Evolutionary conservation across 2,113 vertebrate species (phyloP), one percentile per base, ranked within the genome.

Genomic region (Barnardius zonarius): DNA sequence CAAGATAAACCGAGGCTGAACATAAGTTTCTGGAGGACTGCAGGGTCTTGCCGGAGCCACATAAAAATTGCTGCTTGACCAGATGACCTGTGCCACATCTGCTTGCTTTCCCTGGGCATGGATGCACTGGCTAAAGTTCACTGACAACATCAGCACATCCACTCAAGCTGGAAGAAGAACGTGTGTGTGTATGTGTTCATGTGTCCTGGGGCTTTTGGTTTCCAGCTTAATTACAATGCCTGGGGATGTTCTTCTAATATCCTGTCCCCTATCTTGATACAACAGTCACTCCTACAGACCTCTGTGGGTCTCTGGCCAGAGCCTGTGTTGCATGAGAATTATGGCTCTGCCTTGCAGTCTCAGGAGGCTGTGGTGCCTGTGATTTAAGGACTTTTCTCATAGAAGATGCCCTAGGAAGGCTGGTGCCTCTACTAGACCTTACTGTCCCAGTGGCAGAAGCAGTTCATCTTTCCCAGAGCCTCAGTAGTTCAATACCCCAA

Each of bases 131-230:
- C n/a, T 70, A 55, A 46, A 72, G 25, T 11, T 57, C 63, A 52
- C 10, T 33, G 27, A 19, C 11, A 46, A 46, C 16, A n/a, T 10
- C 54, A 72, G 55, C 17, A 35, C 10, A 51, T 20, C 19, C 61
- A 54, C 37, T 52, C 5, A 35, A 8, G 5, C 4, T 33, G 57
- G 23, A 67, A 74, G 20, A 30, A 61, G 39, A 51, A 39, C 4
- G 3, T 11, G 4, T 6, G 1, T 7, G n/a, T 17, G 4, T 43
- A 12, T 15, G 7, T 17, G 18, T 46, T 13, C 0, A 0, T 48
- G 27, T 63, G 28, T 12, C 35, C 5, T 17, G 13, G 11, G 22
- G 7, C 3, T 20, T 46, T 75, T 49, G 7, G 4, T 46, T 90
- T 68, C 67, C 52, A 39, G 22, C 6, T 14, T 28, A 63, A 7